These are phyloP conservation scores for Troglohyphantes excavatus DNA, from an alignment of 2,888 invertebrate species.

Conservation along the genomic window DNA sequence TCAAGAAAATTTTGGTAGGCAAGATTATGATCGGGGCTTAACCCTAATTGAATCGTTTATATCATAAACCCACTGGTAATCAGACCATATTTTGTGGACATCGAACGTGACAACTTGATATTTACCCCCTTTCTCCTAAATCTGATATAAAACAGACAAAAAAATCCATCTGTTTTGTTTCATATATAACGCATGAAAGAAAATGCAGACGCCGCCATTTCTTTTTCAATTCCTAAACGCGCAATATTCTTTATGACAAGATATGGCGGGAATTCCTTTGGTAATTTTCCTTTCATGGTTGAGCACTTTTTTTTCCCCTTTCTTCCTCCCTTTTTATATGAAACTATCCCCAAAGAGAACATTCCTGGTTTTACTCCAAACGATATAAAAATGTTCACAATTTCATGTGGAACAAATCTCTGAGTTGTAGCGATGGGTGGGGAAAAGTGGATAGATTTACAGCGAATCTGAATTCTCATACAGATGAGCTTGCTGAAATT, in stretches of 20 bases:
- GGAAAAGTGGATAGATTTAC: too few species aligned
- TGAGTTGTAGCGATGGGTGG: too few species aligned
- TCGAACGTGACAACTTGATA: background rate
- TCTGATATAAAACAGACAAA: background rate
- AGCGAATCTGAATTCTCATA: too few species aligned
- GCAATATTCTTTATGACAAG: constrained; percentile 26
- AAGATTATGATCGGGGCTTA: too few species aligned
- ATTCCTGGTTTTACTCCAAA: constrained; percentile 10
- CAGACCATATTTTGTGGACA: too few species aligned
- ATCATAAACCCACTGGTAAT: too few species aligned
- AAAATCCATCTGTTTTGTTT: constrained; percentile 36
- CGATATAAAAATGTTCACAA: constrained; percentile 10
- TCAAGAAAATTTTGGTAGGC: too few species aligned
- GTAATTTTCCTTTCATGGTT: background rate
- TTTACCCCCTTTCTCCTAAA: constrained; percentile 1
- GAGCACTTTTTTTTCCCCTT: background rate
- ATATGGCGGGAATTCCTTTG: constrained; percentile 28
- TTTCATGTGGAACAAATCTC: background rate
- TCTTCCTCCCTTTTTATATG: background rate
- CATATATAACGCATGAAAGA: background rate
- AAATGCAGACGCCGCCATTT: background rate
- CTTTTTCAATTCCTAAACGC: background rate
- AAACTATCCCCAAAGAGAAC: constrained; percentile 13
- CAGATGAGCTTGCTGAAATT: too few species aligned
- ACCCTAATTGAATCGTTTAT: too few species aligned